These are phyloP conservation scores for Palaemon carinicauda DNA, from an alignment of 1,140 invertebrate species.

Conservation along the genomic window DNA sequence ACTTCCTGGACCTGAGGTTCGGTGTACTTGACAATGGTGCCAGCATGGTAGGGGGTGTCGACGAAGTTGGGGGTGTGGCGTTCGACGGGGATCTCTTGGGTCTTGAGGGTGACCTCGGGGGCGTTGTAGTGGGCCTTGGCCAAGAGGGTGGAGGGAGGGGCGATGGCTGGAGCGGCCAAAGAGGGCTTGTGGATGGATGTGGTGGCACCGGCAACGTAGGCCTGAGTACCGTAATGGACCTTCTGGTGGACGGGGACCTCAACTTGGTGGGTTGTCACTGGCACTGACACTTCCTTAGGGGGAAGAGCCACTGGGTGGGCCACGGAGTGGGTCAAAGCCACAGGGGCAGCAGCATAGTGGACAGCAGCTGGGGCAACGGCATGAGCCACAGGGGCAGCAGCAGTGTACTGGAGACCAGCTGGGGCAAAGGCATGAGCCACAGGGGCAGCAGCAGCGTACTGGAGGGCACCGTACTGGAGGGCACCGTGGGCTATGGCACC, in stretches of 20 bases:
- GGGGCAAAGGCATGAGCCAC: not conserved
- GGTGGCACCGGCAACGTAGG: conserved; percentile 17
- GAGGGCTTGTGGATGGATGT: conserved; percentile 36
- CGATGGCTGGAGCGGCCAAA: conserved; percentile 34
- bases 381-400: not conserved
- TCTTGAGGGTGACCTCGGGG: conserved; percentile 27
- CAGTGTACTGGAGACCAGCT: not conserved
- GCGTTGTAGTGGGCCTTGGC: conserved; percentile 15
- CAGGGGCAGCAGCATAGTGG: not conserved
- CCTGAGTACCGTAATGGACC: conserved; percentile 34
- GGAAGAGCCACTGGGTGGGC: not conserved
- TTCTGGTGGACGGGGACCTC: conserved; percentile 34
- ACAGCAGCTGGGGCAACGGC: too few relatives aligned
- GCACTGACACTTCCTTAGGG: conserved; percentile 18
- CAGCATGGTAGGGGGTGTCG: conserved; percentile 41
- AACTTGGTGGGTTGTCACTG: conserved; percentile 23
- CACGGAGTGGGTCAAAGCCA: not conserved
- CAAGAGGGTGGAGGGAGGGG: conserved; percentile 23
- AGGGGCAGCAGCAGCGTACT: too few relatives aligned
- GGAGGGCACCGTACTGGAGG: too few relatives aligned
- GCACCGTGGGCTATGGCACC: not conserved
- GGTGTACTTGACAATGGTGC: conserved; percentile 28
- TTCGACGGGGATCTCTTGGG: conserved; percentile 28
- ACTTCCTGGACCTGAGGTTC: conserved; percentile 23
- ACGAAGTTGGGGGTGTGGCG: conserved; percentile 34